Conservation (phyloP, 2,797 vertebrate genomes). For the Morelia viridis region DNA sequence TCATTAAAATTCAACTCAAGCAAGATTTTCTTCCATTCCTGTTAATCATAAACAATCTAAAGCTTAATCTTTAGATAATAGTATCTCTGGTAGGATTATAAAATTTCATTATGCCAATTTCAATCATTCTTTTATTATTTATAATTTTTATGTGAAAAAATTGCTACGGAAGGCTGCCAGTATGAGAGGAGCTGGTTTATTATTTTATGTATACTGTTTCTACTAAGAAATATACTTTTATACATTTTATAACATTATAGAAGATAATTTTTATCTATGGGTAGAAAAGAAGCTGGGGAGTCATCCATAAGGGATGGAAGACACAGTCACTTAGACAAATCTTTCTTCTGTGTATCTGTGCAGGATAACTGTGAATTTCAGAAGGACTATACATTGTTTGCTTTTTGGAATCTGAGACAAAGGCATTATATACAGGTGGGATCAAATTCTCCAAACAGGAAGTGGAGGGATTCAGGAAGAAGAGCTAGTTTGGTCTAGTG, state of each 20-base stretch:
- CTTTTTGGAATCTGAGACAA: neutral
- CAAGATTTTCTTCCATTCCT: neutral
- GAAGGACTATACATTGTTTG: neutral
- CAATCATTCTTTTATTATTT: neutral
- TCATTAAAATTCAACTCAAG: neutral
- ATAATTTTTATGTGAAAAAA: neutral
- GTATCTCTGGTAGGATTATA: neutral
- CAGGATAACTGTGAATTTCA: neutral
- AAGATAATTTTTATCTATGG: neutral
- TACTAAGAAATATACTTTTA: neutral
- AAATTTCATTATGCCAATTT: neutral
- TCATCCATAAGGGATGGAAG: neutral
- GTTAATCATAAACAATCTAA: neutral
- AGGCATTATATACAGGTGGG: neutral
- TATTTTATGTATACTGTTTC: neutral
- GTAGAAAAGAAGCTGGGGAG: neutral
- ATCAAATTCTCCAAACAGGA: neutral
- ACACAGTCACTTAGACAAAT: neutral
- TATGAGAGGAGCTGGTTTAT: neutral
- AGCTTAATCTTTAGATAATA: neutral
- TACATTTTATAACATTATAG: neutral
- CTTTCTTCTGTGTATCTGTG: neutral
- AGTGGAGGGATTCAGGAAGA: neutral
- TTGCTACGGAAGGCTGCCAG: neutral
- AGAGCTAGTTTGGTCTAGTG: neutral